Conservation (phyloP, 2,797 vertebrate genomes). For the Adrianichthys oophorus region DNA sequence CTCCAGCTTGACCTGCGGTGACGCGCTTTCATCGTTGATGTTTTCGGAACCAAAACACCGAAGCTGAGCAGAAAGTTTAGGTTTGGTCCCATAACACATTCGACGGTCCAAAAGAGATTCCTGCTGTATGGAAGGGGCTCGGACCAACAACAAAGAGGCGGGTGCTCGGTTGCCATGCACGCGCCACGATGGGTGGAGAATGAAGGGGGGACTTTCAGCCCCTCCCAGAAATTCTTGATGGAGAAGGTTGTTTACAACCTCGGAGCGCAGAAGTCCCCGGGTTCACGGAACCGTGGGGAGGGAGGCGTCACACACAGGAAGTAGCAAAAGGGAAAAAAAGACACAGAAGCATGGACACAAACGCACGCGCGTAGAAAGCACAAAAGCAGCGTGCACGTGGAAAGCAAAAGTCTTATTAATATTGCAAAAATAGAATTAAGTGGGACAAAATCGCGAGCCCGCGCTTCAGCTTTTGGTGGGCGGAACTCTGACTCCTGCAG, state of each 20-base stretch:
- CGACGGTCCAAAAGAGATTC: too few relatives aligned
- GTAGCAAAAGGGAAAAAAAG: constrained; percentile 12
- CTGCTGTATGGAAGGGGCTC: neutral
- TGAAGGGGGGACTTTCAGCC: constrained; percentile 33
- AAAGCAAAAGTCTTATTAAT: too few relatives aligned
- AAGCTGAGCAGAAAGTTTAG: too few relatives aligned
- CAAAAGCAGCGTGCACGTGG: too few relatives aligned
- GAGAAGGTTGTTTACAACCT: constrained; percentile 69
- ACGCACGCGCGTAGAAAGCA: too few relatives aligned
- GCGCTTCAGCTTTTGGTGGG: too few relatives aligned
- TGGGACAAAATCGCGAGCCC: too few relatives aligned
- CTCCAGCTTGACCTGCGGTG: neutral
- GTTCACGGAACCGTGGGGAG: constrained; percentile 55
- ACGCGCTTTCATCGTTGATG: too few relatives aligned
- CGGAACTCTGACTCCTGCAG: too few relatives aligned
- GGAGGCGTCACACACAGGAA: constrained; percentile 14
- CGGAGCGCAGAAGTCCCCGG: constrained; percentile 57
- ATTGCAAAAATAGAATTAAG: too few relatives aligned
- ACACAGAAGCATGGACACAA: constrained; percentile 32
- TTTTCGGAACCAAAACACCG: too few relatives aligned
- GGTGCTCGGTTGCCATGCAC: constrained; percentile 2
- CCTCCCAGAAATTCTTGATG: constrained; percentile 70
- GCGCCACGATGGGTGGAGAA: constrained; percentile 1
- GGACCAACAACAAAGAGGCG: constrained; percentile 4
- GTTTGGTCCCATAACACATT: too few relatives aligned